These are phyloP conservation scores for Heliopora coerulea DNA, from an alignment of 92 coral and sea anemone genomes.

Conservation along the genomic window DNA sequence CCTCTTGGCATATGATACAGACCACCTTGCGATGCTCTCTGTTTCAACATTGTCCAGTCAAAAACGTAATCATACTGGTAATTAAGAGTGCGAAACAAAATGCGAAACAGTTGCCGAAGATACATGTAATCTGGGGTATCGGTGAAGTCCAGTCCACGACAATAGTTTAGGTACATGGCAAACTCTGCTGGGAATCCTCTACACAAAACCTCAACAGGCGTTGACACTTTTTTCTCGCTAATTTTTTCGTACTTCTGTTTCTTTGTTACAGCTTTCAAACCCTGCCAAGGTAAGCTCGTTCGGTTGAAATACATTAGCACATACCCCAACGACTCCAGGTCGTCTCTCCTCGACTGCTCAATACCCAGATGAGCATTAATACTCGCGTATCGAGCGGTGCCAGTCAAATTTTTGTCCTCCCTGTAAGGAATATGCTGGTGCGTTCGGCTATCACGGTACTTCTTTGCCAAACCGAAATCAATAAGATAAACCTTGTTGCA, in stretches of 20 bases:
- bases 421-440: slow-evolving; percentile 95
- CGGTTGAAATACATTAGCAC: slow-evolving; percentile 98
- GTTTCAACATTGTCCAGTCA: slow-evolving; percentile 99
- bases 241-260: slow-evolving; percentile 98
- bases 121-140: slow-evolving; percentile 99
- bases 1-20: slow-evolving; percentile 54
- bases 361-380: slow-evolving; percentile 96
- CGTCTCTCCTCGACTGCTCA: slow-evolving; percentile 97
- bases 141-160: slow-evolving; percentile 91
- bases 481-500: slow-evolving; percentile 96
- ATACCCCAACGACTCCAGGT: slow-evolving; percentile 96
- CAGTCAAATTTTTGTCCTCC: slow-evolving; percentile 96
- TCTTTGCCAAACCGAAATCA: slow-evolving; percentile 98
- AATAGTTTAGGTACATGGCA: slow-evolving; percentile 98
- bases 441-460: slow-evolving; percentile 89
- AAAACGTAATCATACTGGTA: slow-evolving; percentile 96
- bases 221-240: slow-evolving; percentile 98
- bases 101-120: slow-evolving; percentile 91
- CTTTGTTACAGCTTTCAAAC: slow-evolving; percentile 94
- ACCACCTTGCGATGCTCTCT: slow-evolving; percentile 82
- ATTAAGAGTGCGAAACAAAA: slow-evolving; percentile 92
- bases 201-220: slow-evolving; percentile 95
- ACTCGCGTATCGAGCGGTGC: slow-evolving; percentile 98
- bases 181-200: slow-evolving; percentile 99
- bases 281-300: slow-evolving; percentile 97